Evolutionary conservation across 2,797 vertebrate species (phyloP).

Genomic region (Chelon auratus): DNA sequence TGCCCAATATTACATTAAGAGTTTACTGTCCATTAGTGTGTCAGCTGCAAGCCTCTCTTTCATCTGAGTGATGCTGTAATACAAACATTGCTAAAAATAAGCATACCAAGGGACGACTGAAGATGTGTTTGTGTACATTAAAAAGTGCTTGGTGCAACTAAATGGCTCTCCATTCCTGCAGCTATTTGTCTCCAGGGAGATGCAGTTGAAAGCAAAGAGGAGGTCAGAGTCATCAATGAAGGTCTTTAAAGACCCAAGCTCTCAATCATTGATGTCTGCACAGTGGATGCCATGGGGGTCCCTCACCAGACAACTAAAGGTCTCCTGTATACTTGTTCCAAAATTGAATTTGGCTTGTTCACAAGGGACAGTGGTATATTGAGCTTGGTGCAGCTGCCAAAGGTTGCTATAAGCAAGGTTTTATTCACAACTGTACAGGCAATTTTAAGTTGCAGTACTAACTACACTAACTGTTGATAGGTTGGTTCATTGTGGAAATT

Average conservation of each 20-base stretch:
- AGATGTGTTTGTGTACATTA: slow-evolving; percentile 49
- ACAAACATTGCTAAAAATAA: slow-evolving; percentile 64
- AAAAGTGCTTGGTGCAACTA: slow-evolving; percentile 33
- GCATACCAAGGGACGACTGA: slow-evolving; percentile 17
- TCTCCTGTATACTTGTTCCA: slow-evolving; percentile 16
- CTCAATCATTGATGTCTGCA: slow-evolving; percentile 50
- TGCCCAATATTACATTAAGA: background rate
- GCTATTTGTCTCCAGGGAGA: slow-evolving; percentile 47
- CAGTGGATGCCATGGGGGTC: slow-evolving; percentile 33
- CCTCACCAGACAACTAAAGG: slow-evolving; percentile 24
- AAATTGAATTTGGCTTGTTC: slow-evolving; percentile 22
- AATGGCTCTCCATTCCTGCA: slow-evolving; percentile 26
- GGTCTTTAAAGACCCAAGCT: slow-evolving; percentile 65
- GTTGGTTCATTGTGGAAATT: too few species aligned
- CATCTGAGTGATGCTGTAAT: slow-evolving; percentile 26
- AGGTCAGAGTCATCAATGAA: slow-evolving; percentile 58
- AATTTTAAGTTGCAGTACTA: too few species aligned
- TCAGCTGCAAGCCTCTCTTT: slow-evolving; percentile 21
- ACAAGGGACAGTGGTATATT: slow-evolving; percentile 10
- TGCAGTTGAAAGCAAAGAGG: slow-evolving; percentile 41
- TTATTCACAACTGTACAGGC: too few species aligned
- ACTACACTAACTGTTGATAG: too few species aligned
- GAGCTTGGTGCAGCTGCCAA: background rate
- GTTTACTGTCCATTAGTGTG: slow-evolving; percentile 10
- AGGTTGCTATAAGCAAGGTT: too few species aligned